Evolutionary conservation across 2,888 invertebrate species (phyloP), one percentile per base, ranked within the genome.

Genomic region (Drosophila birchii): DNA sequence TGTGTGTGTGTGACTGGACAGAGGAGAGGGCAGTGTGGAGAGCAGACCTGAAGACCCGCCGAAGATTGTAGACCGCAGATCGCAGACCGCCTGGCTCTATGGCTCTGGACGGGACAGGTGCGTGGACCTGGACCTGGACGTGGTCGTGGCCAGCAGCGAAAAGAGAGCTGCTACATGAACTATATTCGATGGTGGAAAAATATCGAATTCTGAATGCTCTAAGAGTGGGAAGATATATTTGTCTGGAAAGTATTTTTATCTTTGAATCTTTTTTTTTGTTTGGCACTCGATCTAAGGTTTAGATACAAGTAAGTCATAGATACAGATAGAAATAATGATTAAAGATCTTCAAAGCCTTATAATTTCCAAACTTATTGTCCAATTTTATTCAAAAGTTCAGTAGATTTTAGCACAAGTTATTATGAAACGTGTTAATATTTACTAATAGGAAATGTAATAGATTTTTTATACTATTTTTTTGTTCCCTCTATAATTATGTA

Each of bases 31-130:
- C 18, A 3, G 14, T n/a, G 56, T 29, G 56, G 26, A 34, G 62
- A 47, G 63, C 63, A 66, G 63, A 66, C 47, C 55, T 47, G 53
- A 53, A 67, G 69, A 47, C 69, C 55, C 55, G 63, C 47, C 16
- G 44, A 44, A 67, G 66, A 69, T 67, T 69, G 44, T 20, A 39
- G 64, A 63, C 55, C 71, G 41, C 58, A 58, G 75, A 75, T 66
- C 72, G 68, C 72, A 83, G 83, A 83, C 84, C 89, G 89, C 89
- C 86, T 89, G 84, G 85, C 89, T 85, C 88, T 89, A 71, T 76
- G 84, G 68, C 70, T 75, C 70, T 76, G 88, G 86, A 89, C 60
- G 43, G 60, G 60, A 53, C 84, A 85, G 84, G 84, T 53, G 51
- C 51, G 34, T 53, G 51, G 51, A 53, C 51, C 51, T 51, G 51